Percentiles rank a stretch among this genome's conserved stretches.
Conservation (phyloP, 1,140 invertebrate species). For the Drosophila varians region DNA sequence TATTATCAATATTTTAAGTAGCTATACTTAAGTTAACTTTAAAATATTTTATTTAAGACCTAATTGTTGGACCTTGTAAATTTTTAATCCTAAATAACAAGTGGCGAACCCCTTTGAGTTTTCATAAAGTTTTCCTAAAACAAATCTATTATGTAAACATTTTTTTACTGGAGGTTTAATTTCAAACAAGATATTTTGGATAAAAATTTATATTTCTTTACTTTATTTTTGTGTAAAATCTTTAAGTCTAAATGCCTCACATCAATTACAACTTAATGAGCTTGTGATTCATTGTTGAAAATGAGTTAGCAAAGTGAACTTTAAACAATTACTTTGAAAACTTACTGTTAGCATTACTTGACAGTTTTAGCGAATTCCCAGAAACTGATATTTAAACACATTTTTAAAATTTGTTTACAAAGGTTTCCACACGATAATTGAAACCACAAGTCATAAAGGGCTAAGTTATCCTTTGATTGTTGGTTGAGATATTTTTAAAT, state of each 20-base stretch:
- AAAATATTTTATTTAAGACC: slow-evolving; percentile 45
- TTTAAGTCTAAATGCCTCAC: background rate
- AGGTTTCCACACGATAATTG: background rate
- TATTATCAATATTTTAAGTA: slow-evolving; percentile 46
- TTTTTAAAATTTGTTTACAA: background rate
- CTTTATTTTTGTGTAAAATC: background rate
- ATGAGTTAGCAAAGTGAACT: slow-evolving; percentile 1
- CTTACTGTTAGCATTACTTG: slow-evolving; percentile 31
- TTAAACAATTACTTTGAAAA: slow-evolving; percentile 25
- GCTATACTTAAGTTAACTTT: slow-evolving; percentile 36
- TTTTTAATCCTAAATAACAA: slow-evolving; percentile 41
- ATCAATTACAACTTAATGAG: background rate
- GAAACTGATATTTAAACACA: background rate
- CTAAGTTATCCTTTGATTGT: background rate
- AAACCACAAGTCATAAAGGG: background rate
- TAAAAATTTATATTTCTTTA: background rate
- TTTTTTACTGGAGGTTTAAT: slow-evolving; percentile 7
- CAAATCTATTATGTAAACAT: background rate
- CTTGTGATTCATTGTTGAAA: slow-evolving; percentile 10
- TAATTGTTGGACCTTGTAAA: slow-evolving; percentile 62
- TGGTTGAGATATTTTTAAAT: too few relatives aligned
- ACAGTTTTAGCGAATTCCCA: slow-evolving; percentile 14
- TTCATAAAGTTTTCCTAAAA: slow-evolving; percentile 32
- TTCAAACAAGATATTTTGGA: background rate
- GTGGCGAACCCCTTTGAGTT: slow-evolving; percentile 11